Percentiles rank a stretch among this genome's conserved stretches.
Evolutionary conservation across 2,113 vertebrate genomes (phyloP).

Genomic region (Periophthalmodon schlosseri): DNA sequence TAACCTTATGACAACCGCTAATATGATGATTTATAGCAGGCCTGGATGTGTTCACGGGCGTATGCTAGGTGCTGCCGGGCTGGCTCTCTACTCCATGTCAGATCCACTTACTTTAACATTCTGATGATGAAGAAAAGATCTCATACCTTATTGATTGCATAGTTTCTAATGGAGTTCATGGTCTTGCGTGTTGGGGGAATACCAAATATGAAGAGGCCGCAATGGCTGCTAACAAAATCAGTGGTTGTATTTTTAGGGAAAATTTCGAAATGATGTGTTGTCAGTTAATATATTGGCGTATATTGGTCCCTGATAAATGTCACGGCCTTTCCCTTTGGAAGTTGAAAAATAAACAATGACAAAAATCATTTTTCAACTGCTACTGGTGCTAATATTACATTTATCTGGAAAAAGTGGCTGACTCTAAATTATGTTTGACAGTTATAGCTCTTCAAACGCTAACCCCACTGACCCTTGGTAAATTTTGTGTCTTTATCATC

Average conservation of each 20-base stretch:
- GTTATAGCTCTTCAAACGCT: neutral
- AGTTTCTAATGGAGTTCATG: constrained; percentile 27
- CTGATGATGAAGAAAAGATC: constrained; percentile 31
- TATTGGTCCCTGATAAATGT: constrained; percentile 14
- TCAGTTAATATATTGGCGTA: constrained; percentile 7
- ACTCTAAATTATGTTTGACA: neutral
- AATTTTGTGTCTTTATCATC: neutral
- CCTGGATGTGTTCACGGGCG: constrained; percentile 27
- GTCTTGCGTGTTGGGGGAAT: constrained; percentile 33
- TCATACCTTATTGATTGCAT: constrained; percentile 44
- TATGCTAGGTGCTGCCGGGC: constrained; percentile 25
- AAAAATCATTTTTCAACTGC: constrained; percentile 7
- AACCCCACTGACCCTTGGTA: neutral
- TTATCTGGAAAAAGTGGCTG: neutral
- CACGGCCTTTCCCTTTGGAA: neutral
- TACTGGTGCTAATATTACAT: neutral
- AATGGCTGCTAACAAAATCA: constrained; percentile 40
- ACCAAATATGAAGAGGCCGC: constrained; percentile 34
- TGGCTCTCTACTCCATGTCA: constrained; percentile 21
- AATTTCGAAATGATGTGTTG: constrained; percentile 31
- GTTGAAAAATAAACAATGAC: constrained; percentile 9
- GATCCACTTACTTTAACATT: constrained; percentile 31
- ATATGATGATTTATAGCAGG: constrained; percentile 63
- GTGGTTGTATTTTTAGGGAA: constrained; percentile 47
- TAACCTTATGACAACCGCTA: constrained; percentile 58